A percentile compares a stretch with the other conserved stretches of the same genome.
Conservation (phyloP, 1,140 invertebrate genomes). For the Ephestia elutella region DNA sequence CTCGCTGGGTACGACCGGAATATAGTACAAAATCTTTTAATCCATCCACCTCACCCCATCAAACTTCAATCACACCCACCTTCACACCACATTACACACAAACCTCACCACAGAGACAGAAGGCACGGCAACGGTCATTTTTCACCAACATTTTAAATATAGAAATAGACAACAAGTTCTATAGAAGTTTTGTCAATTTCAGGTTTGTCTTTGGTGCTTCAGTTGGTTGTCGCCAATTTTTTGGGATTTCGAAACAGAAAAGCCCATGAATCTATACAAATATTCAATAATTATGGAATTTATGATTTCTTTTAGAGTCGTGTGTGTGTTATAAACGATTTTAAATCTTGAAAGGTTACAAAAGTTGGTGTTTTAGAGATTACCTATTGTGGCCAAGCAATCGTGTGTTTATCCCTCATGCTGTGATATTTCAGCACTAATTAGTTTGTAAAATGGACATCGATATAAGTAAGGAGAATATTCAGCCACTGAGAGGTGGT, state of each 20-base stretch:
- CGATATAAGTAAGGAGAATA: slow-evolving; percentile 90
- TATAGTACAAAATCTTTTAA: too few relatives aligned
- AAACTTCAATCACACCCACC: too few relatives aligned
- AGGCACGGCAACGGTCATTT: slow-evolving; percentile 9
- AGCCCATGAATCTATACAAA: not conserved
- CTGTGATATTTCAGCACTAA: slow-evolving; percentile 45
- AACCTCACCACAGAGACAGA: too few relatives aligned
- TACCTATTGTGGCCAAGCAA: slow-evolving; percentile 45
- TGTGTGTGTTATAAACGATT: slow-evolving; percentile 18
- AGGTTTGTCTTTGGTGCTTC: slow-evolving; percentile 53
- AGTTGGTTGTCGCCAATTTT: slow-evolving; percentile 61
- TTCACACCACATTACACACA: too few relatives aligned
- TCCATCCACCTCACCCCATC: too few relatives aligned
- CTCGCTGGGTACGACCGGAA: too few relatives aligned
- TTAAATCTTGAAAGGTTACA: slow-evolving; percentile 11
- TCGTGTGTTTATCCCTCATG: slow-evolving; percentile 55
- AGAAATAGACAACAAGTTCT: slow-evolving; percentile 50
- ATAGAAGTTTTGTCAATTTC: slow-evolving; percentile 59
- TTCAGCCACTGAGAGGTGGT: slow-evolving; percentile 89
- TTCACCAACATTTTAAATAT: slow-evolving; percentile 50
- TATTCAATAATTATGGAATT: not conserved
- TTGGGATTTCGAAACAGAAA: slow-evolving; percentile 47
- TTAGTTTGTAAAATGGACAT: slow-evolving; percentile 77
- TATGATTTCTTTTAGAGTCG: slow-evolving; percentile 9
- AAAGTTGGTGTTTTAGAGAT: slow-evolving; percentile 25